Evolutionary conservation across 2,797 vertebrate genomes (phyloP), one percentile per base, ranked within the genome.

Genomic region (Melanotaenia trifasciata): DNA sequence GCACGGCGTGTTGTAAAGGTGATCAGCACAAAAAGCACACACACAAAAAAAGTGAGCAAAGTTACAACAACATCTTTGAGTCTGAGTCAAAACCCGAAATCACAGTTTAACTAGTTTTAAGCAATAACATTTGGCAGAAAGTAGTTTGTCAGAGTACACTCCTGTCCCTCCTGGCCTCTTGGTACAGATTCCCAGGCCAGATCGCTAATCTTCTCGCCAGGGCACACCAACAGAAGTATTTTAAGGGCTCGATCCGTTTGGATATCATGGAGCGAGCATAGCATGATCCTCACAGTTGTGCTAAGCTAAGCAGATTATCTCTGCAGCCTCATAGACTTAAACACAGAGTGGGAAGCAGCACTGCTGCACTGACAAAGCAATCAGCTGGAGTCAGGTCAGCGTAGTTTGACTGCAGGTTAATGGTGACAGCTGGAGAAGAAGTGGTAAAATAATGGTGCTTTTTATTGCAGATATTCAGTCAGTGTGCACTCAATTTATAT

Each of bases 241-340:
- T 91, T 86, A 85, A 86, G 84, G 86, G 64, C 84, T 80, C 24
- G 12, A 64, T 84, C 87, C 88, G 74, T 86, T 84, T 84, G 74
- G 86, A 88, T 89, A 86, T 90, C 84, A 81, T 82, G 65, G 72
- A 86, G 82, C 0, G 71, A 86, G 80, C 79, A 59, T 58, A 64
- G 86, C 86, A 66, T 64, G 78, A 85, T 80, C 85, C 77, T 87
- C 82, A 28, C 84, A 76, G 78, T 90, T 81, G 85, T 84, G 89
- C 90, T 90, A 62, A 62, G 60, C 78, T 92, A 87, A 90, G 90
- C 81, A 91, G 88, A 89, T 90, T 91, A 91, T 81, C 83, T 69
- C 76, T 33, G 82, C 81, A 78, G 77, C 71, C 79, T 87, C 9
- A 26, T 5, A 36, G 47, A 40, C 57, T 58, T 38, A 57, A 57